Evolutionary conservation across 2,888 invertebrate species (phyloP).

Genomic region (Dolomedes plantarius): DNA sequence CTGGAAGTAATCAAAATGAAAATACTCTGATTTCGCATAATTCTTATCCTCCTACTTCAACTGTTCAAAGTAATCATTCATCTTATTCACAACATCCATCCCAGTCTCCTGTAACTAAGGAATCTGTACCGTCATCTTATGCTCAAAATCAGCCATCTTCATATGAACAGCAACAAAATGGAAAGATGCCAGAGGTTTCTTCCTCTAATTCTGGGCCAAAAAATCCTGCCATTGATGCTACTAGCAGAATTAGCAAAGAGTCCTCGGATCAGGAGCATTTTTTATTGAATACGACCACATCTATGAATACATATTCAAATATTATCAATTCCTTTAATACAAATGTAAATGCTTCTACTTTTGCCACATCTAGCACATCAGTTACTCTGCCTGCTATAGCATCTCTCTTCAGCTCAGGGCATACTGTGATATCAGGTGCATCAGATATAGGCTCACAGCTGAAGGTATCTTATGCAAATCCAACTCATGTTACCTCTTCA

Average conservation of each 20-base stretch:
- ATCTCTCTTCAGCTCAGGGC: slow-evolving; percentile 67
- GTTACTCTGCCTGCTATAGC: slow-evolving; percentile 57
- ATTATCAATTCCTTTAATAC: slow-evolving; percentile 72
- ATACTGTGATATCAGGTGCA: slow-evolving; percentile 68
- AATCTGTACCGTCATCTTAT: slow-evolving; percentile 32
- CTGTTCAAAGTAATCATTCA: slow-evolving; percentile 26
- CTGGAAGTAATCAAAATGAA: slow-evolving; percentile 2
- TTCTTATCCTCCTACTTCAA: slow-evolving; percentile 40
- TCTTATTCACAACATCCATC: slow-evolving; percentile 46
- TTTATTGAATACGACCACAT: slow-evolving; percentile 74
- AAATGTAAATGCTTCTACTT: slow-evolving; percentile 28
- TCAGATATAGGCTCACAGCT: slow-evolving; percentile 41
- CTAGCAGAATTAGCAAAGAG: slow-evolving; percentile 40
- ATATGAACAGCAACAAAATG: slow-evolving; percentile 29
- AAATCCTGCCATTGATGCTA: slow-evolving; percentile 20
- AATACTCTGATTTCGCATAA: slow-evolving; percentile 14
- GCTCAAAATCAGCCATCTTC: slow-evolving; percentile 10
- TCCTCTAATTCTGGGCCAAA: slow-evolving; percentile 24
- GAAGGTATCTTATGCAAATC: slow-evolving; percentile 52
- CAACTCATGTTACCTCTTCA: slow-evolving; percentile 10
- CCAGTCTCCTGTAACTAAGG: slow-evolving; percentile 29
- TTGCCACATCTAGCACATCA: slow-evolving; percentile 30
- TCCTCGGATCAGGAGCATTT: slow-evolving; percentile 68
- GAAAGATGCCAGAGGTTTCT: slow-evolving; percentile 33
- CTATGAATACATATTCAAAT: slow-evolving; percentile 74